Conservation (phyloP, 2,113 vertebrate genomes). For the Neogale vison region DNA sequence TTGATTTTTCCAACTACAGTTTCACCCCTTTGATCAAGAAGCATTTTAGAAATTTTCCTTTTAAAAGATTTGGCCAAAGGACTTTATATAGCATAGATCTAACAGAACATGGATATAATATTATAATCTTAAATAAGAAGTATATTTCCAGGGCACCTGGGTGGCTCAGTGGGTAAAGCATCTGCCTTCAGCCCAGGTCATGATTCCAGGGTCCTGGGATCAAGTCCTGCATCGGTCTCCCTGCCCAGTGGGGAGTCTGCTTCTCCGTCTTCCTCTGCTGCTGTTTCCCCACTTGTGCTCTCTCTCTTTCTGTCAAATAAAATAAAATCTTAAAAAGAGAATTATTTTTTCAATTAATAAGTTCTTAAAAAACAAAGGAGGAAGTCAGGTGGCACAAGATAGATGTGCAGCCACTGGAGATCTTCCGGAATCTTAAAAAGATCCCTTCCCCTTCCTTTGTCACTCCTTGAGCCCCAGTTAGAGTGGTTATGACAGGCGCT, state of each 20-base stretch:
- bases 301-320: neutral
- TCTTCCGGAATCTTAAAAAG: neutral
- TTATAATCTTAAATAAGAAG: neutral
- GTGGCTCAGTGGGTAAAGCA: neutral
- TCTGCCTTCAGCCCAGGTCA: neutral
- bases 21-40: neutral
- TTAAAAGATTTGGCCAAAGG: neutral
- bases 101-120: neutral
- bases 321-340: neutral
- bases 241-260: no score
- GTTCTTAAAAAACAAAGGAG: neutral
- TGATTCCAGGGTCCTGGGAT: no score
- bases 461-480: neutral
- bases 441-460: neutral
- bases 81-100: neutral
- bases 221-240: no score
- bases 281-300: neutral
- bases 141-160: neutral
- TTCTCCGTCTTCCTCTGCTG: no score
- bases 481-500: accelerated
- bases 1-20: neutral
- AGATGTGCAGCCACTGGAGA: no score
- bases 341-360: neutral
- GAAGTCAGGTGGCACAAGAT: no score
- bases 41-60: neutral